Evolutionary conservation across 2,888 invertebrate genomes (phyloP), one percentile per base, ranked within the genome.

Genomic region (Papilio elwesi): DNA sequence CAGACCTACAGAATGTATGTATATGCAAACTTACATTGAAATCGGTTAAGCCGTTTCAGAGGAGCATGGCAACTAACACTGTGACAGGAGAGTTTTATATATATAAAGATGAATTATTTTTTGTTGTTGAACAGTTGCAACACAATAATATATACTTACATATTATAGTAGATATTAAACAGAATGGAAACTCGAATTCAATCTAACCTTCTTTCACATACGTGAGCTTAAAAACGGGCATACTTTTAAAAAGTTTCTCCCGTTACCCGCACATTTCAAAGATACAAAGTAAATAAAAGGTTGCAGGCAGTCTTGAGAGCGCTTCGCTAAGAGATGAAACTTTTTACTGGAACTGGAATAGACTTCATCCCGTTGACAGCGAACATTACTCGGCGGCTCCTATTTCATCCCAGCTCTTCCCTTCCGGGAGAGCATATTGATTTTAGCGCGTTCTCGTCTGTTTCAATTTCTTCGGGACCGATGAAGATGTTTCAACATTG

Each of bases 321-420:
- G 49, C 52, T 59, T 47, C 59, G 59, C 51, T 66, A 51, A 38
- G 51, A 68, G 52, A 71, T 59, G 65, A 71, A 71, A 66, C 71
- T 71, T 71, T 71, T 66, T 59, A 59, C 66, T 66, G 51, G 8
- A 71, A 66, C 66, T 67, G 66, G 57, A 71, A 71, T 59, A 71
- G 67, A 62, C 67, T 67, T 62, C 66, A 67, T 71, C 66, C 67
- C 59, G 59, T 62, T 48, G 67, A 66, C 66, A 59, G 59, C 57
- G 71, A 51, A 57, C 52, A 66, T 71, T 57, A 59, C 57, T 57
- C 51, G 38, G 38, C 57, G 47, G 26, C 43, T 43, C 62, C 52
- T 53, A 67, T 62, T 65, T 65, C 57, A 49, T 49, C 38, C 16
- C n/a, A 48, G 51, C 48, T 55, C 38, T 63, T 36, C 70, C 53